Percentiles rank a stretch among this genome's conserved stretches.
These are phyloP conservation scores for Bujurquina vittata DNA, from an alignment of 2,113 vertebrate species.

Conservation along the genomic window DNA sequence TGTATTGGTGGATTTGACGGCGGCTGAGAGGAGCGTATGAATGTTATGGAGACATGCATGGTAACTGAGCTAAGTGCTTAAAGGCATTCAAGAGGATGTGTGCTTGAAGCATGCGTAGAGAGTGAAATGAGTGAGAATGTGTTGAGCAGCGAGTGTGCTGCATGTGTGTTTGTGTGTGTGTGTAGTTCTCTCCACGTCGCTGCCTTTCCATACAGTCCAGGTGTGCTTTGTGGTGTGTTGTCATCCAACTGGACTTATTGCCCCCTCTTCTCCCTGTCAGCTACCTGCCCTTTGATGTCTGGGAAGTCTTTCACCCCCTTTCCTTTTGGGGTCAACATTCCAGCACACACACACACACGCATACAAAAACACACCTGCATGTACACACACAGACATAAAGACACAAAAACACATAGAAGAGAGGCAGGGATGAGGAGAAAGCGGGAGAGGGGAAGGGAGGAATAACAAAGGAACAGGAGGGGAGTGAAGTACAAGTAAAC, in stretches of 20 bases:
- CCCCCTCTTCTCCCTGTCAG: slow-evolving; percentile 75
- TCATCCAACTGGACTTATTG: slow-evolving; percentile 77
- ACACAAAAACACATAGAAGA: slow-evolving; percentile 39
- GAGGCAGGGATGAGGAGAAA: slow-evolving; percentile 51
- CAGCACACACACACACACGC: slow-evolving; percentile 17
- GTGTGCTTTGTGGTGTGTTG: slow-evolving; percentile 83
- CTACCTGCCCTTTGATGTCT: slow-evolving; percentile 81
- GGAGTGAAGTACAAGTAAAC: slow-evolving; percentile 74
- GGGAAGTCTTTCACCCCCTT: slow-evolving; percentile 76
- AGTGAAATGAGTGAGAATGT: slow-evolving; percentile 52
- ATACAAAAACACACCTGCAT: slow-evolving; percentile 58
- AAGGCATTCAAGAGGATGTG: slow-evolving; percentile 67
- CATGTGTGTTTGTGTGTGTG: slow-evolving; percentile 14
- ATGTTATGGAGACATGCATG: slow-evolving; percentile 58
- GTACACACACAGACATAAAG: slow-evolving; percentile 34
- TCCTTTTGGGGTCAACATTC: slow-evolving; percentile 75
- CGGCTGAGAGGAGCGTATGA: slow-evolving; percentile 34
- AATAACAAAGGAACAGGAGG: slow-evolving; percentile 72
- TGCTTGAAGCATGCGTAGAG: slow-evolving; percentile 33
- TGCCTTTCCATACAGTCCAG: slow-evolving; percentile 82
- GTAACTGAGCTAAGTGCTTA: slow-evolving; percentile 67
- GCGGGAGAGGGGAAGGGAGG: slow-evolving; percentile 52
- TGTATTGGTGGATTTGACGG: slow-evolving; percentile 59
- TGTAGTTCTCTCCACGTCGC: slow-evolving; percentile 76
- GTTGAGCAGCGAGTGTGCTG: slow-evolving; percentile 33